Evolutionary conservation across 2,888 invertebrate genomes (phyloP).

Genomic region (Bhutanitis thaidina): DNA sequence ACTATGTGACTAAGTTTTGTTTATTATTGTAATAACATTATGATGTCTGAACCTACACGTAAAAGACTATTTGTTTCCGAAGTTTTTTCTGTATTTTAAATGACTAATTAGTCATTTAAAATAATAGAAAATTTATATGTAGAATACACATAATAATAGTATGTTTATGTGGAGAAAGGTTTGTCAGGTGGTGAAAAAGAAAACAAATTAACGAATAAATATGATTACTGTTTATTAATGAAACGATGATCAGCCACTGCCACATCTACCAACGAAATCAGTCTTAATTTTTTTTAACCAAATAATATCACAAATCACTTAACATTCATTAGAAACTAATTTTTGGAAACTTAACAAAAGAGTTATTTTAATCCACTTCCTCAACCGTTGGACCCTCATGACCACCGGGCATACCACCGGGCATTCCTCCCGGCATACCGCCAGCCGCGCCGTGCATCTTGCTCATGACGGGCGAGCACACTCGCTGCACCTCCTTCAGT

Average conservation of each 20-base stretch:
- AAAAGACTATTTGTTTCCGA: too few relatives aligned
- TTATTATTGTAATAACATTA: too few relatives aligned
- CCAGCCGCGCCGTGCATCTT: slow-evolving; percentile 74
- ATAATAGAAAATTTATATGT: too few relatives aligned
- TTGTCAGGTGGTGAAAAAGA: too few relatives aligned
- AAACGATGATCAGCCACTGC: neutral
- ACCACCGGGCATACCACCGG: slow-evolving; percentile 36
- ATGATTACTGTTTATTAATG: neutral
- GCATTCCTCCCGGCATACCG: slow-evolving; percentile 15
- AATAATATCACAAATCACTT: too few relatives aligned
- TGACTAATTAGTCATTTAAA: too few relatives aligned
- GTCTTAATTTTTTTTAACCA: neutral
- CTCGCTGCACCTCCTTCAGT: slow-evolving; percentile 78
- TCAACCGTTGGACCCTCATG: slow-evolving; percentile 17
- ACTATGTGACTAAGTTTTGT: too few relatives aligned
- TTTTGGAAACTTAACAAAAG: neutral
- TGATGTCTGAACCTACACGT: too few relatives aligned
- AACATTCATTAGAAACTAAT: too few relatives aligned
- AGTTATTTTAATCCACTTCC: slow-evolving; percentile 9
- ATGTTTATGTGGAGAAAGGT: too few relatives aligned
- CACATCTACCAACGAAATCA: neutral
- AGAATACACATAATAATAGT: too few relatives aligned
- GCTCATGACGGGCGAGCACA: slow-evolving; percentile 79
- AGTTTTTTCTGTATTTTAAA: too few relatives aligned
- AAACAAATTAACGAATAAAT: neutral